Evolutionary conservation across 2,797 vertebrate species (phyloP).

Genomic region (Triplophysa yarkandensis): DNA sequence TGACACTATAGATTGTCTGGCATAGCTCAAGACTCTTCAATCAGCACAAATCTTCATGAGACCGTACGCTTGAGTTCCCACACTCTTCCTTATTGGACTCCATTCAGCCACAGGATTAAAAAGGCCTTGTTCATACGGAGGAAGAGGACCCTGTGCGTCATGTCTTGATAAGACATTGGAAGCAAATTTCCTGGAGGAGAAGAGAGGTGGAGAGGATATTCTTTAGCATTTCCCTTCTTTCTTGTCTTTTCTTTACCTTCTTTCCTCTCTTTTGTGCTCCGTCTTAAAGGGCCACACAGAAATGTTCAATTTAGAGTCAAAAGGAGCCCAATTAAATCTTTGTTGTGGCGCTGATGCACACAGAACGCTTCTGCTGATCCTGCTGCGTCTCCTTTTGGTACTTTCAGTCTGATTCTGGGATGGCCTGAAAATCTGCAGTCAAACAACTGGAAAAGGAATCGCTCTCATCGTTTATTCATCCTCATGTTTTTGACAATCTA

Average conservation of each 20-base stretch:
- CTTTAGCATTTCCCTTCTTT: slow-evolving; percentile 33
- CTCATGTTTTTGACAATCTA: background rate
- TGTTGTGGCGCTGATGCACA: slow-evolving; percentile 42
- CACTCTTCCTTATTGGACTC: slow-evolving; percentile 38
- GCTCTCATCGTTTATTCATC: too few species aligned
- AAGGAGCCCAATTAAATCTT: slow-evolving; percentile 61
- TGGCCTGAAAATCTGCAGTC: background rate
- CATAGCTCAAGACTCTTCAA: background rate
- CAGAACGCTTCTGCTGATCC: slow-evolving; percentile 46
- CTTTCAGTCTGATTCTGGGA: slow-evolving; percentile 22
- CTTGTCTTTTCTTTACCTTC: slow-evolving; percentile 41
- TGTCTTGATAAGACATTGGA: slow-evolving; percentile 45
- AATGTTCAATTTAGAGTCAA: slow-evolving; percentile 61
- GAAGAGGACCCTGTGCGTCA: slow-evolving; percentile 39
- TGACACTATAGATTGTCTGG: background rate
- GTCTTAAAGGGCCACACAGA: slow-evolving; percentile 53
- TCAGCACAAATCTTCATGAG: slow-evolving; percentile 15
- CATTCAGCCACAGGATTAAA: slow-evolving; percentile 42
- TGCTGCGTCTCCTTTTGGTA: slow-evolving; percentile 22
- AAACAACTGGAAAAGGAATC: background rate
- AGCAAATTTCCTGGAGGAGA: slow-evolving; percentile 45
- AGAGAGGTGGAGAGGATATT: slow-evolving; percentile 51
- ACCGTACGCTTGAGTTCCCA: slow-evolving; percentile 46
- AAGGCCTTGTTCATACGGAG: slow-evolving; percentile 49
- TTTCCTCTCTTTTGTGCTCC: slow-evolving; percentile 49